These are phyloP conservation scores for Hemaris fuciformis DNA, from an alignment of 2,888 invertebrate genomes.

Conservation along the genomic window DNA sequence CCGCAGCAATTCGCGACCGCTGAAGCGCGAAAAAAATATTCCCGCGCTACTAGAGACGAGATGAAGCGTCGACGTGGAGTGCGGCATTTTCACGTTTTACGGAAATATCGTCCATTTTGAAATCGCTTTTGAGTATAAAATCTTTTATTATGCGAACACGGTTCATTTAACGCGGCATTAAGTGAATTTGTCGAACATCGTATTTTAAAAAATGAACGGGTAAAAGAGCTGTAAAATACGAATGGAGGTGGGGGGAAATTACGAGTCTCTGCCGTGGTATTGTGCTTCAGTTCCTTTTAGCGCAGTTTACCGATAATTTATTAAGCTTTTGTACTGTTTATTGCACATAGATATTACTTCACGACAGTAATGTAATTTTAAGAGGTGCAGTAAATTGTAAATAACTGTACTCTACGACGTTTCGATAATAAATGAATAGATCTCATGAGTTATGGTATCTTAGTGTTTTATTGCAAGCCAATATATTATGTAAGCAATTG, in stretches of 20 bases:
- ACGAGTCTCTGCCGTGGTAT: conserved; percentile 43
- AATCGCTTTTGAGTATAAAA: conserved; percentile 76
- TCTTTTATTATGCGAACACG: conserved; percentile 79
- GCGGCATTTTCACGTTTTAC: conserved; percentile 55
- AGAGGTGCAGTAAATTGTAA: neutral
- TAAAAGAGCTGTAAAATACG: conserved; percentile 65
- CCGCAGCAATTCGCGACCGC: conserved; percentile 39
- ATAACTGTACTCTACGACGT: neutral
- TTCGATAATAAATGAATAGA: neutral
- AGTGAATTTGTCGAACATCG: conserved; percentile 80
- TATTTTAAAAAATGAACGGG: conserved; percentile 74
- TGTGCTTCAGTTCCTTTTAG: conserved; percentile 50
- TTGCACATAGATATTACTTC: conserved; percentile 9
- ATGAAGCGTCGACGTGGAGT: conserved; percentile 50
- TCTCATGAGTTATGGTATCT: neutral
- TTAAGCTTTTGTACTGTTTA: conserved; percentile 21
- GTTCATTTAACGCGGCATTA: conserved; percentile 79
- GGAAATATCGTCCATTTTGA: conserved; percentile 71
- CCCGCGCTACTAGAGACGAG: conserved; percentile 43
- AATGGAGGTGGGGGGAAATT: conserved; percentile 40
- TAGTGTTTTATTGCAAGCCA: neutral
- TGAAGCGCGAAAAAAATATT: conserved; percentile 59
- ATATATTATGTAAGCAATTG: neutral
- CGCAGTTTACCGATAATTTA: conserved; percentile 41
- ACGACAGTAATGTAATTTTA: neutral